Evolutionary conservation across 2,888 invertebrate species (phyloP), one percentile per base, ranked within the genome.

Genomic region (Spodoptera picta): DNA sequence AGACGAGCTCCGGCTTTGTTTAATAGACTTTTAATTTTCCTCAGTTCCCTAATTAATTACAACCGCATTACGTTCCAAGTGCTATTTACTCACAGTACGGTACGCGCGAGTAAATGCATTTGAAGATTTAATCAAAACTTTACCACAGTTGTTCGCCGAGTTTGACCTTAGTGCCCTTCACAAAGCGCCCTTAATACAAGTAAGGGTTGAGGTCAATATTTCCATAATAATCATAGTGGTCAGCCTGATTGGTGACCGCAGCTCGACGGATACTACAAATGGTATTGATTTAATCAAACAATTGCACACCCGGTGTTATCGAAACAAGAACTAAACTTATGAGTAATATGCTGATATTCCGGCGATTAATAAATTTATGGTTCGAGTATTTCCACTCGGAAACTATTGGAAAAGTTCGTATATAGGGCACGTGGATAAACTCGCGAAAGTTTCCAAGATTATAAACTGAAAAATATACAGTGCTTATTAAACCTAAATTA

Each of bases 121-220:
- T 50, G 41, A 45, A 46, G 54, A 46, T 53, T 51, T 51, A 63
- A 61, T 62, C 48, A 64, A 56, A 64, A 48, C 48, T 70, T 12
- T 44, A 64, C 24, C n/a, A 48, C 46, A 11, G 19, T 45, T 9
- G 36, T 52, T 45, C 24, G 45, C 43, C 47, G 45, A 41, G 44
- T 56, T 56, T 64, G 36, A 41, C 44, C 52, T 45, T 41, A 50
- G 27, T 53, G 23, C 12, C 42, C 45, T 56, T 43, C 45, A 43
- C 36, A 31, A 46, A 56, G 66, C 55, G 27, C 45, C n/a, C 55
- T 69, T 55, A 60, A 72, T 24, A 53, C 45, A 41, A 51, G 45
- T 45, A 73, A 60, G 67, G 54, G 51, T 43, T 62, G 61, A 55
- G 51, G 41, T 61, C 68, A 60, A 45, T n/a, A 71, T 73, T 73